Evolutionary conservation across 2,113 vertebrate genomes (phyloP).

Genomic region (Megaleporinus macrocephalus): DNA sequence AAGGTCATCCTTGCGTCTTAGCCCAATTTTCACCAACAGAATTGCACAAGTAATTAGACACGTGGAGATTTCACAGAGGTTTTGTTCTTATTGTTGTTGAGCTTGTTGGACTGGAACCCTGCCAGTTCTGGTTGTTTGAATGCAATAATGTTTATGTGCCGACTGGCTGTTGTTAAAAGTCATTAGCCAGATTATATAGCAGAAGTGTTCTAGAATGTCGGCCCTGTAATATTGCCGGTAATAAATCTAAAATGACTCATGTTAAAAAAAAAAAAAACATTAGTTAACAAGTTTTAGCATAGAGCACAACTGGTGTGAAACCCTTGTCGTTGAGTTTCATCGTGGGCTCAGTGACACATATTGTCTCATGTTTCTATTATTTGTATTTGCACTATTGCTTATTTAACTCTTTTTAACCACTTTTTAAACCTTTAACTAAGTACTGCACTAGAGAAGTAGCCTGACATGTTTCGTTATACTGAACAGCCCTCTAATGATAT

Average conservation of each 20-base stretch:
- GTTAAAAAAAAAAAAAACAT: too few relatives aligned
- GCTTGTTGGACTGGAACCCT: background rate
- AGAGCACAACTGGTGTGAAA: too few relatives aligned
- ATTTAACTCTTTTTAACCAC: too few relatives aligned
- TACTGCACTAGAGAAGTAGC: too few relatives aligned
- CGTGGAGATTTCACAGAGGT: background rate
- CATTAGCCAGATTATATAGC: constrained; percentile 8
- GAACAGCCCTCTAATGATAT: too few relatives aligned
- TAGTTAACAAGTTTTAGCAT: too few relatives aligned
- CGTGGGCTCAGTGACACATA: too few relatives aligned
- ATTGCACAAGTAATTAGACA: constrained; percentile 26
- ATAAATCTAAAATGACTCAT: background rate
- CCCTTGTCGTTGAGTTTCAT: too few relatives aligned
- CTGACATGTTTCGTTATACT: too few relatives aligned
- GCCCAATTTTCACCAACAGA: constrained; percentile 43
- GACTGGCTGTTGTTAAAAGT: constrained; percentile 9
- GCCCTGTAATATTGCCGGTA: background rate
- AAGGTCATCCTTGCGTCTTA: constrained; percentile 22
- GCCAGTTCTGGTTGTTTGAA: constrained; percentile 15
- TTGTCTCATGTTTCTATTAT: too few relatives aligned
- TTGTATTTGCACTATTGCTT: too few relatives aligned
- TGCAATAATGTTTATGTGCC: constrained; percentile 23
- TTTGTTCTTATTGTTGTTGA: background rate
- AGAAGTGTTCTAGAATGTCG: background rate
- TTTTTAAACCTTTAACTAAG: too few relatives aligned